Evolutionary conservation across 1,140 invertebrate genomes (phyloP), one percentile per base, ranked within the genome.

Genomic region (Tetramorium simillimum): DNA sequence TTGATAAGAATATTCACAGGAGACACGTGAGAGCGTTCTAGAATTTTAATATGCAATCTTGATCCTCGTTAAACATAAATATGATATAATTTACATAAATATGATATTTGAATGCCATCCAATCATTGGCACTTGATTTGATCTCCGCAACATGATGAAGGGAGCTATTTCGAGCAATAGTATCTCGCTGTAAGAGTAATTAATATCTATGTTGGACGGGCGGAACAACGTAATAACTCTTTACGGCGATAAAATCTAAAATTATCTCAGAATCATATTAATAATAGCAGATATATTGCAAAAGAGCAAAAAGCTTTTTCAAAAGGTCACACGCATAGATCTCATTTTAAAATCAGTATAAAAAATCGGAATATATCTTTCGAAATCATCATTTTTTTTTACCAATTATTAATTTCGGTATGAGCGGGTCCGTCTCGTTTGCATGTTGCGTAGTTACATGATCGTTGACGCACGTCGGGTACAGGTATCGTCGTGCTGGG

Each of bases 221-320:
- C 28, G 28, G 5, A 60, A 16, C 24, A 56, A 60, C 37, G 40
- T 81, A 53, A 69, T 69, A 40, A 70, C 37, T 67, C 37, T 63
- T 65, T n/a, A 46, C 43, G 10, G 43, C 6, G 40, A 78, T 65
- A 78, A 65, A 65, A 65, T 78, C 60, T 28, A 21, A 51, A 78
- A 33, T 49, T 65, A 49, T 51, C 12, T 21, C 43, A 12, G 24
- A 78, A 28, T n/a, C 0, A n/a, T 16, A 75, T 60, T 18, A 43
- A 76, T n/a, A 75, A 14, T 40, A 73, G 12, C 6, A 14, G 12
- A 28, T 75, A 58, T 58, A 67, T 40, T 40, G 12, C 28, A 37
- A 21, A 4, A n/a, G 9, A 1, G 21, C 21, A 14, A 58, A 40
- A 40, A 24, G 4, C 60, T 33, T 63, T 62, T 62, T 3, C n/a